Base-by-base conservation (phyloP, 2,888 invertebrate genomes). In the Philereme vetulata region DNA sequence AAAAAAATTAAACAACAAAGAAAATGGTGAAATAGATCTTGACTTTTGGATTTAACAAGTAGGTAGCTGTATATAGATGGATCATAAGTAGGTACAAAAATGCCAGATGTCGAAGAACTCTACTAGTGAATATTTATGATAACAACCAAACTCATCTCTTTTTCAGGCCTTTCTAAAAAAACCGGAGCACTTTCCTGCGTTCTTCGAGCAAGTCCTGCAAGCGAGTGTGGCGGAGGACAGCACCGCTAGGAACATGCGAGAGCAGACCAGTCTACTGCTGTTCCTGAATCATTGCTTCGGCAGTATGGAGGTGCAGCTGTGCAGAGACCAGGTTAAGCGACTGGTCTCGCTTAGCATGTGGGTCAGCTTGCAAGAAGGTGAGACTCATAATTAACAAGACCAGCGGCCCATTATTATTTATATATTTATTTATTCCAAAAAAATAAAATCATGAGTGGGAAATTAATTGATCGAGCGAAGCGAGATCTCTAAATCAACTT, bases 241-340 rank as follows among this genome's bases (percentile, higher is more conserved):
- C 4, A 68, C 68, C 0, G 78, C 79, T 21, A 73, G 74, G 11
- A 86, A 88, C 67, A 89, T 92, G 75, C 93, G 94, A 38, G 99
- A 99, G 81, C 97, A 98, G 84, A 98, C 97, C 0, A 95, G 96
- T 0, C 84, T 99, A 50, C 93, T 99, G 9, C 94, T 98, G 43
- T 99, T 99, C 84, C 92, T 99, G 3, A 98, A 98, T 85, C 98
- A 99, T 81, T 98, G 98, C 80, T 99, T 99, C 78, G 98, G 98
- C 77, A 98, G 98, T 72, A 96, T 99, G 96, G 99, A 99, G 92
- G 96, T 98, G 55, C 96, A 96, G 73, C 87, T 99, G 46, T 97
- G 99, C 59, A 93, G 99, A 44, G 97, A 98, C 72, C 98, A 98
- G 87, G 97, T 97, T 7, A 97, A 97, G 84, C 93, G 96, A 60